phyloP scores from a whole-genome alignment of 2,113 vertebrate species.

The Mormyrus lacerda region DNA sequence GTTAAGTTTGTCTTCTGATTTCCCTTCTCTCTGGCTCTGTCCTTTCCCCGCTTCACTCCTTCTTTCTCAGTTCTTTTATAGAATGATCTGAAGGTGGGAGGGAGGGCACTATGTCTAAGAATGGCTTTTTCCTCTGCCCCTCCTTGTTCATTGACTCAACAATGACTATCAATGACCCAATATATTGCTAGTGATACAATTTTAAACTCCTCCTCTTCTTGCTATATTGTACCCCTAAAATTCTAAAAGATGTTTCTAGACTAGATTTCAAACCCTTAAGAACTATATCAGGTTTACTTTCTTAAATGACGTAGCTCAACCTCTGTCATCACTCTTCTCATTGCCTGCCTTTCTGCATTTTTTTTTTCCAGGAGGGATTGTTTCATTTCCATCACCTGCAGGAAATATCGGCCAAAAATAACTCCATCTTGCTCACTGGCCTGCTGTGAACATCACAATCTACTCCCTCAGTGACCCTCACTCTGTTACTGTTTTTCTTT shows the following conservation, averaged over 20 bases:
- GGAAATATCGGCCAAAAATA: constrained; percentile 64
- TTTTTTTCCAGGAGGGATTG: constrained; percentile 50
- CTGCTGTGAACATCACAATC: constrained; percentile 46
- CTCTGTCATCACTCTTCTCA: constrained; percentile 20
- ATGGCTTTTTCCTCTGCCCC: background rate
- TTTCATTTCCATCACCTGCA: constrained; percentile 66
- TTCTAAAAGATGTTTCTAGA: background rate
- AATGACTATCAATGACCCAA: background rate
- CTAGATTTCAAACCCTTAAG: background rate
- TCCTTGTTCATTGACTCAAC: background rate
- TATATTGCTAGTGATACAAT: background rate
- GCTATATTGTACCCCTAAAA: background rate
- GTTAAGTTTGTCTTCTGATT: background rate
- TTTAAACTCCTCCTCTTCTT: background rate
- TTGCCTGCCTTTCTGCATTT: constrained; percentile 35
- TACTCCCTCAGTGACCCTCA: background rate
- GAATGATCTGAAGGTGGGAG: constrained; percentile 21
- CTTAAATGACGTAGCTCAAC: background rate
- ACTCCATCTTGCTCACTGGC: constrained; percentile 43
- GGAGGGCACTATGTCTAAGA: constrained; percentile 35
- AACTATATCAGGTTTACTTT: background rate
- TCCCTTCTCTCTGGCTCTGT: background rate
- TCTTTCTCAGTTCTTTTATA: constrained; percentile 46
- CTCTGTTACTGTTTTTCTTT: constrained; percentile 47
- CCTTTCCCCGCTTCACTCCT: constrained; percentile 20